These are phyloP conservation scores for Heliconius ismenius DNA, from an alignment of 2,888 invertebrate genomes.

Conservation along the genomic window DNA sequence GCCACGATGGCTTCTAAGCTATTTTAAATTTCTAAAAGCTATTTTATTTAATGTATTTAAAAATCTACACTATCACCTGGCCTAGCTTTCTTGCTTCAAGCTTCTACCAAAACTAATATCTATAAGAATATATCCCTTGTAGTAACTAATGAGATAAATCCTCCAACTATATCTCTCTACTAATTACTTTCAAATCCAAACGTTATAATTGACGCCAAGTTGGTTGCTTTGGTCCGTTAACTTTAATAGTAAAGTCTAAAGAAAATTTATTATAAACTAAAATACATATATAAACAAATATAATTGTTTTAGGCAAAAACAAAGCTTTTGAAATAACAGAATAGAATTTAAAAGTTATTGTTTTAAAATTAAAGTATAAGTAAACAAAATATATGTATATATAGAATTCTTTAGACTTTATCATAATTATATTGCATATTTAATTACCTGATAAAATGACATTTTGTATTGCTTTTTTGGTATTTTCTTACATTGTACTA, in stretches of 20 bases:
- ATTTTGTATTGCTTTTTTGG: constrained; percentile 53
- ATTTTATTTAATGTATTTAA: constrained; percentile 19
- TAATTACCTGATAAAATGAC: background rate
- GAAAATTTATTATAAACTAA: background rate
- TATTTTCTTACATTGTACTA: constrained; percentile 46
- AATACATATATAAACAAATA: background rate
- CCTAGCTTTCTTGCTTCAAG: constrained; percentile 10
- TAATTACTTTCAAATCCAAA: constrained; percentile 49
- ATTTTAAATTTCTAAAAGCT: background rate
- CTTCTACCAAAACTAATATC: constrained; percentile 15
- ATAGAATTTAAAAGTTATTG: background rate
- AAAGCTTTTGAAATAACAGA: background rate
- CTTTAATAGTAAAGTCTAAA: constrained; percentile 32
- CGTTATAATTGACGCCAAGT: constrained; percentile 70
- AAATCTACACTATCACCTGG: constrained; percentile 32
- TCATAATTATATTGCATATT: background rate
- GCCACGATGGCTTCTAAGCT: no score
- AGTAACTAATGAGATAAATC: constrained; percentile 35
- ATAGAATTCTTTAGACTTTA: constrained; percentile 5
- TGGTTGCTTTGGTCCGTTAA: constrained; percentile 65
- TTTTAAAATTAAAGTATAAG: background rate
- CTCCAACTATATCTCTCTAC: constrained; percentile 12
- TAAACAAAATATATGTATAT: background rate
- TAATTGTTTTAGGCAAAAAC: background rate
- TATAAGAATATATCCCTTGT: constrained; percentile 24